Evolutionary conservation across 2,888 invertebrate species (phyloP).

Genomic region (Xanthostigma xanthostigma): DNA sequence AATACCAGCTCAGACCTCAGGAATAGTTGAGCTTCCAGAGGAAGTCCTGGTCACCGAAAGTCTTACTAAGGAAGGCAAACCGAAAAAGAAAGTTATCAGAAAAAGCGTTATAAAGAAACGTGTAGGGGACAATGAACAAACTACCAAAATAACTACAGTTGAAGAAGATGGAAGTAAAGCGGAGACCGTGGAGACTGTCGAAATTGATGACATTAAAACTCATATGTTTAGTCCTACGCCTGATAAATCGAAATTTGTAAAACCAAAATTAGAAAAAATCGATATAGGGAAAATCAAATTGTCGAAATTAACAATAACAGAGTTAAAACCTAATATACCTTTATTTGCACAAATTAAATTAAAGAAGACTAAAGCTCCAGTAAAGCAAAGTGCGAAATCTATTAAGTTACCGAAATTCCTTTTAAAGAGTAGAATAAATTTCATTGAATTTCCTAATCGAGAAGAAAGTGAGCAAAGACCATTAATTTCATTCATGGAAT

Average conservation of each 20-base stretch:
- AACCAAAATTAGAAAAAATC: slow-evolving; percentile 31
- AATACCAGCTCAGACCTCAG: slow-evolving; percentile 8
- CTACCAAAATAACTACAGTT: slow-evolving; percentile 21
- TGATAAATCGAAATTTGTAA: slow-evolving; percentile 10
- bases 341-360: slow-evolving; percentile 42
- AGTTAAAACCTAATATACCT: slow-evolving; percentile 35
- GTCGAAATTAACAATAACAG: slow-evolving; percentile 39
- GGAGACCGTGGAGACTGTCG: slow-evolving; percentile 22
- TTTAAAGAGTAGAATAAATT: slow-evolving; percentile 30
- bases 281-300: slow-evolving; percentile 40
- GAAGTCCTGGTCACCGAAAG: slow-evolving; percentile 15
- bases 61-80: slow-evolving; percentile 22
- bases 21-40: slow-evolving; percentile 13
- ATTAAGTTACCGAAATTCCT: slow-evolving; percentile 29
- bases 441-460: slow-evolving; percentile 30
- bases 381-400: slow-evolving; percentile 23
- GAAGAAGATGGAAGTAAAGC: slow-evolving; percentile 22
- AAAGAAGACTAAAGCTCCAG: slow-evolving; percentile 24
- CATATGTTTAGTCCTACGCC: background rate
- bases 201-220: slow-evolving; percentile 7
- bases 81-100: slow-evolving; percentile 26
- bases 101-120: slow-evolving; percentile 33
- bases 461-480: slow-evolving; percentile 23
- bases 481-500: slow-evolving; percentile 24
- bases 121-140: slow-evolving; percentile 23